Base-by-base conservation (phyloP, 30 jellyfish, hydroid and myxozoan species). In the Aurelia aurita region DNA sequence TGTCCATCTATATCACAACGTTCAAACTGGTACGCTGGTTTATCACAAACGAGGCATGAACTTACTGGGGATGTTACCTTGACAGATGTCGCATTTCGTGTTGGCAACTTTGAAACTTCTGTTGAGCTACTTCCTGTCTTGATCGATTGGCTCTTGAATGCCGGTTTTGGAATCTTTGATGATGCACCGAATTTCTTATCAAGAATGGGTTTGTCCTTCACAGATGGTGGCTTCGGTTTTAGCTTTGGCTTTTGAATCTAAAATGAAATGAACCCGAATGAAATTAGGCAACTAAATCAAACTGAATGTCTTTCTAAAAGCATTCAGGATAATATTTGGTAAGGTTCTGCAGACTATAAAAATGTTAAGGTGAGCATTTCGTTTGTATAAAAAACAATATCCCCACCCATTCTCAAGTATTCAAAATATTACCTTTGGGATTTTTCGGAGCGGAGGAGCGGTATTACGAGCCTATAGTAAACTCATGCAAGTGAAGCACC, bases 1-100 rank as follows among this genome's bases (percentile, higher is more conserved):
- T 81, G 87, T 58, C 87, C 86, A 59, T 89, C 94, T 1, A 89
- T 73, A 29, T 81, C 97, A 59, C 97, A 89, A 18, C 97, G 85
- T 31, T 89, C 97, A 47, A 69, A 77, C 87, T 64, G 87, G 69
- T 82, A 74, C 0, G 94, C 94, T 6, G 94, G 86, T 61, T 89
- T 89, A 45, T 63, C 88, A 45, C 97, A 89, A 31, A 89, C 97
- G 39, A 89, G 63, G 66, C 97, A 89, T 34, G 70, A n/a, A 61
- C 90, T 80, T 66, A 71, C 81, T 8, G 96, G 85, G 16, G 84
- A 83, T 45, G 80, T 39, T 59, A 63, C 86, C 93, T 58, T 83
- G 19, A 74, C 21, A 16, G 93, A 53, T 11, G 58, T 60, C 58
- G 86, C 58, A 27, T 13, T 83, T 59, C 93, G 59, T 9, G 93